A percentile compares a stretch with the other conserved stretches of the same genome.
Conservation (phyloP, 1,140 invertebrate genomes). For the Trachymyrmex septentrionalis region DNA sequence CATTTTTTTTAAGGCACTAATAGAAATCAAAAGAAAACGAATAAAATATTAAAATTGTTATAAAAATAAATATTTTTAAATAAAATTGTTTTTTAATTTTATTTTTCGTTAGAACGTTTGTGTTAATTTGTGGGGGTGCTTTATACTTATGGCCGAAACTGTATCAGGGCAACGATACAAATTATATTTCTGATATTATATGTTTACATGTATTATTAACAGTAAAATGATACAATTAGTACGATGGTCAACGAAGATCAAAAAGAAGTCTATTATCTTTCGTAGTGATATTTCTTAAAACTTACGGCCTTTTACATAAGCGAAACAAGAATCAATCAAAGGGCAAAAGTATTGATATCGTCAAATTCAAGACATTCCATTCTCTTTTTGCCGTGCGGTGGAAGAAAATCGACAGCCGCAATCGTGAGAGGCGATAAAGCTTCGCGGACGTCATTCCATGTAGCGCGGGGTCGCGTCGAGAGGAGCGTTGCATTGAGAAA, state of each 20-base stretch:
- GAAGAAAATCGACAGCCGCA: conserved; percentile 39
- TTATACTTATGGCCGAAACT: not conserved
- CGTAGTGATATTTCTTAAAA: not conserved
- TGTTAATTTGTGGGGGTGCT: not conserved
- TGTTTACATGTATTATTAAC: not conserved
- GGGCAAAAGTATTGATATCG: not conserved
- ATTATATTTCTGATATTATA: not conserved
- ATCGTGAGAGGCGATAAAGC: conserved; percentile 59
- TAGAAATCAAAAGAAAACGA: no score
- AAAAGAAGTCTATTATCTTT: not conserved
- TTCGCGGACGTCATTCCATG: conserved; percentile 65
- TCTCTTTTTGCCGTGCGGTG: conserved; percentile 12
- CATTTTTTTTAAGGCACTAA: no score
- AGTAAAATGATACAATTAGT: not conserved
- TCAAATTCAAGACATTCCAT: conserved; percentile 11
- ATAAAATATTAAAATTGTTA: no score
- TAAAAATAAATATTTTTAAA: no score
- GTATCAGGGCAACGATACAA: not conserved
- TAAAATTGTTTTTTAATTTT: no score
- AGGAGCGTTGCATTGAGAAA: conserved; percentile 72
- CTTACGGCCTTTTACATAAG: not conserved
- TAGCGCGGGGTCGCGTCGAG: conserved; percentile 55
- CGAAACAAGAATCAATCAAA: not conserved
- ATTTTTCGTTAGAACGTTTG: no score
- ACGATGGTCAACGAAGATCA: not conserved